Evolutionary conservation across 2,888 invertebrate genomes (phyloP).

Genomic region (Apotomis turbidana): DNA sequence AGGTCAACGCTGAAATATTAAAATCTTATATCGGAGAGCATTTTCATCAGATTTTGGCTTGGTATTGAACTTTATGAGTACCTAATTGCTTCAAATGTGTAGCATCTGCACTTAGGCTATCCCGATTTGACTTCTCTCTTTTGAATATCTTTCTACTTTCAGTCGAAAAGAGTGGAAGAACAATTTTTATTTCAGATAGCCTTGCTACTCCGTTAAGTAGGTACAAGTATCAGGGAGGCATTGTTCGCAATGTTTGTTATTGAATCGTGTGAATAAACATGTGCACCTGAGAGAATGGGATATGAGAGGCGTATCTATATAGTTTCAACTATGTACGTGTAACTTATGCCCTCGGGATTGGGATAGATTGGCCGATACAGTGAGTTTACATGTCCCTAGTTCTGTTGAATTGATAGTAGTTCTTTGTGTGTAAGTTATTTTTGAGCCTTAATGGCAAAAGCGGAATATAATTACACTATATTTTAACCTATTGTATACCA

Average conservation of each 20-base stretch:
- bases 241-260: slow-evolving; percentile 49
- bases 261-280: slow-evolving; percentile 52
- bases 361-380: neutral
- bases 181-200: neutral
- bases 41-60: neutral
- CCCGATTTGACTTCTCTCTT: neutral
- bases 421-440: too few species aligned
- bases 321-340: neutral
- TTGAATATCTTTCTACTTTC: neutral
- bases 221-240: slow-evolving; percentile 42
- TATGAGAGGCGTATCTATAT: slow-evolving; percentile 9
- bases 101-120: too few species aligned
- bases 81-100: too few species aligned
- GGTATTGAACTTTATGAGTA: too few species aligned
- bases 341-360: neutral
- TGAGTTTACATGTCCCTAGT: too few species aligned
- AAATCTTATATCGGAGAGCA: neutral
- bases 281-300: slow-evolving; percentile 29
- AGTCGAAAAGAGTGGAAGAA: neutral
- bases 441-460: too few species aligned
- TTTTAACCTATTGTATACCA: too few species aligned
- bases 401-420: too few species aligned
- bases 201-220: slow-evolving; percentile 17
- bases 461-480: too few species aligned
- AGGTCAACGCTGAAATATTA: neutral